Percentiles rank a stretch among this genome's conserved stretches.
Evolutionary conservation across 2,113 vertebrate species (phyloP).

Genomic region (Phalacrocorax aristotelis): DNA sequence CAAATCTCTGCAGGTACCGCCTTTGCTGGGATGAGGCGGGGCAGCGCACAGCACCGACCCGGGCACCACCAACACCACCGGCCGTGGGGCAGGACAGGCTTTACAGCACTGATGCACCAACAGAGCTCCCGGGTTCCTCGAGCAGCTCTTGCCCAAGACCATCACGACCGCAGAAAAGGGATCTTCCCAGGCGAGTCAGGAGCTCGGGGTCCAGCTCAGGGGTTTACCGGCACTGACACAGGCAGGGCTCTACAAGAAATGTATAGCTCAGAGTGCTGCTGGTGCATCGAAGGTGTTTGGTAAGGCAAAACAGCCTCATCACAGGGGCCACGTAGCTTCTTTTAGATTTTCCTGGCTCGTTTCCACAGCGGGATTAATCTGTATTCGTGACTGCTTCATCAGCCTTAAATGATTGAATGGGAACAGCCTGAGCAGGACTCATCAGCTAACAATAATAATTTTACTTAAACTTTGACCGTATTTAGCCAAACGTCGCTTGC

Average conservation of each 20-base stretch:
- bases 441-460: not conserved
- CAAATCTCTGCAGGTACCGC: not conserved
- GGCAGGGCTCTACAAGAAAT: not conserved
- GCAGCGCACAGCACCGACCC: accelerated
- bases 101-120: not conserved
- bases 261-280: not conserved
- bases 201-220: not conserved
- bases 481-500: not conserved
- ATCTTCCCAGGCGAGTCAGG: not conserved
- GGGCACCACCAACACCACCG: not conserved
- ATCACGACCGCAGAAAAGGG: not conserved
- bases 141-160: not conserved
- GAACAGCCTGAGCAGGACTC: not conserved
- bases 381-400: not conserved
- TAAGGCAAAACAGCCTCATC: not conserved
- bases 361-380: not conserved
- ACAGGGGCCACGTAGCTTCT: not conserved
- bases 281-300: accelerated
- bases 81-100: not conserved
- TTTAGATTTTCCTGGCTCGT: not conserved
- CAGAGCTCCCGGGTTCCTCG: not conserved
- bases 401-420: not conserved
- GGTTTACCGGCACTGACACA: not conserved
- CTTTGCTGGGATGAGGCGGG: not conserved
- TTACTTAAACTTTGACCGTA: not conserved